Base-by-base conservation (phyloP, 37 sponge, comb jelly and placozoan species). In the Oscarella lobularis region DNA sequence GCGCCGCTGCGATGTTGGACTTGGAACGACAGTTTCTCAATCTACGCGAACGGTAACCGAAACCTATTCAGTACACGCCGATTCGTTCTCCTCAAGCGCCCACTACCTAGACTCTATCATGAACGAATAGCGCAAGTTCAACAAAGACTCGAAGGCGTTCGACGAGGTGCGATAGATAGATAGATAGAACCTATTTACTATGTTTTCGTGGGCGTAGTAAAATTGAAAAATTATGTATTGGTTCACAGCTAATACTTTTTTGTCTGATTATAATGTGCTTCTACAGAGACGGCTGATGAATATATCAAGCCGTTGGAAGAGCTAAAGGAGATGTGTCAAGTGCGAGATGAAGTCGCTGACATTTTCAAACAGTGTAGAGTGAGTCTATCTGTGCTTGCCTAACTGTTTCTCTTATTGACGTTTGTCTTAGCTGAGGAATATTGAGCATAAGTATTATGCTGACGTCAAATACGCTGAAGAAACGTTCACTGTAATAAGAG, bases 331-430 rank as follows among this genome's bases (percentile, higher is more conserved):
- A 31, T 73, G 37, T 31, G 35, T 73, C 38, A 73, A 3, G 31
- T 38, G 37, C 74, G 74, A 38, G 40, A 73, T 37, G 38, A 73
- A 37, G 3, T 73, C 31, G 74, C 74, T 37, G 74, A 37, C 38
- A 73, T 35, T 4, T 73, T 3, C 40, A 73, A 73, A 35, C 74
- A 4, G 74, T 37, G 35, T 35, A 73, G 60, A 20, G 60, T 48
- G 60, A 48, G 60, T n/a, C n/a, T 4, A 33, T 0, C 0, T 81
- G 14, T 65, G 40, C 55, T n/a, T 76, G 9, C 41, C 27, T 67
- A 38, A 54, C 5, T 35, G 40, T 1, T 29, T 80, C 2, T n/a
- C n/a, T n/a, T n/a, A n/a, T n/a, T n/a, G n/a, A n/a, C n/a, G n/a
- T n/a, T n/a, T n/a, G n/a, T n/a, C n/a, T n/a, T n/a, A n/a, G n/a